Percentiles rank a stretch among this genome's conserved stretches.
phyloP scores from a whole-genome alignment of 1,140 invertebrate genomes.

The Drosophila chauvacae region DNA sequence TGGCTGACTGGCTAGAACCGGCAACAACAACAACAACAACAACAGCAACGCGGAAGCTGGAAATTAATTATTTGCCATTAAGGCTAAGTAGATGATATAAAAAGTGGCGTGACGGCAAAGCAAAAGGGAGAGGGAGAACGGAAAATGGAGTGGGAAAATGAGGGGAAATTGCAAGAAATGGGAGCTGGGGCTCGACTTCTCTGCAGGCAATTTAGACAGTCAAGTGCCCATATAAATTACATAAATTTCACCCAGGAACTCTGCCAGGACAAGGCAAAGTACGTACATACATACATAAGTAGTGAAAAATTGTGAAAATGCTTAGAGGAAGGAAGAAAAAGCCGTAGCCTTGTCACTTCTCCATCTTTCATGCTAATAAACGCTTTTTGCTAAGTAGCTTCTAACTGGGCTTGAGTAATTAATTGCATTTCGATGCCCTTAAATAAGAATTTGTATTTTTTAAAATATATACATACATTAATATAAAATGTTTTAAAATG shows the following conservation, averaged over 20 bases:
- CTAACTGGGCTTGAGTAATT: background rate
- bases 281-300: conserved; percentile 13
- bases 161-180: background rate
- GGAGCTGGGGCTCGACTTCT: conserved; percentile 38
- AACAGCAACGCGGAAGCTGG: conserved; percentile 68
- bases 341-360: conserved; percentile 8
- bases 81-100: conserved; percentile 84
- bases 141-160: conserved; percentile 1
- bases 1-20: conserved; percentile 19
- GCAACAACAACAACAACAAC: background rate
- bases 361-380: background rate
- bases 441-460: background rate
- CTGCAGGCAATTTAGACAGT: conserved; percentile 84
- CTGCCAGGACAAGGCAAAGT: conserved; percentile 23
- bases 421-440: background rate
- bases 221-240: conserved; percentile 85
- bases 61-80: conserved; percentile 85
- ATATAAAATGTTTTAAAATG: no score
- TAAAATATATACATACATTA: no score
- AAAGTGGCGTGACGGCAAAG: conserved; percentile 72
- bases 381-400: conserved; percentile 11
- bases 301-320: conserved; percentile 20
- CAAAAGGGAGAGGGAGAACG: background rate
- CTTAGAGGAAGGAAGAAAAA: background rate
- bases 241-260: conserved; percentile 81